These are phyloP conservation scores for Hedychridium roseum DNA, from an alignment of 2,888 invertebrate genomes.

Conservation along the genomic window DNA sequence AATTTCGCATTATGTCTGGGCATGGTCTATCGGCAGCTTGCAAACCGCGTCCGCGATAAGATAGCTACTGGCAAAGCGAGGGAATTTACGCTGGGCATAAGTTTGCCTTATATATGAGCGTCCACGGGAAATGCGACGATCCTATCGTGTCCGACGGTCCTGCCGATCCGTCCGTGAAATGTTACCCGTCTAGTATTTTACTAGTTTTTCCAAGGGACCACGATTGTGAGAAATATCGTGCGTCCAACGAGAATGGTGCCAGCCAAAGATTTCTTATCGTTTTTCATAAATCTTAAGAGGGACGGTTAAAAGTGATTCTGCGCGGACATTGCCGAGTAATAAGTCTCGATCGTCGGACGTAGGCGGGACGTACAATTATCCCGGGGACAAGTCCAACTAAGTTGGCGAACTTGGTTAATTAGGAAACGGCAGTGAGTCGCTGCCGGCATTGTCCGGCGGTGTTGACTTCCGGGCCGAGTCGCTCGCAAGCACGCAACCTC, in stretches of 20 bases:
- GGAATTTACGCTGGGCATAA: slow-evolving; percentile 61
- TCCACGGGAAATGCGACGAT: slow-evolving; percentile 63
- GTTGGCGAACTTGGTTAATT: slow-evolving; percentile 55
- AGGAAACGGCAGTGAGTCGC: slow-evolving; percentile 52
- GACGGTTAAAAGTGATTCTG: not conserved
- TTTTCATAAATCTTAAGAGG: not conserved
- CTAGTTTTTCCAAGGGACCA: slow-evolving; percentile 31
- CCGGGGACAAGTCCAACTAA: slow-evolving; percentile 42
- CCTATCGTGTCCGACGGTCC: slow-evolving; percentile 47
- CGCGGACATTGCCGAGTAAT: too few species aligned
- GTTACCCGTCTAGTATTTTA: slow-evolving; percentile 52
- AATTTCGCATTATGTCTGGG: slow-evolving; percentile 61
- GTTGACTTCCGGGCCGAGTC: slow-evolving; percentile 61
- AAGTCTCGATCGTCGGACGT: too few species aligned
- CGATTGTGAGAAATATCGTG: too few species aligned
- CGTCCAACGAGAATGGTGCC: too few species aligned
- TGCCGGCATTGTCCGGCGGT: slow-evolving; percentile 55
- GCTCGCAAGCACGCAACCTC: too few species aligned
- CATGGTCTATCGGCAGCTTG: slow-evolving; percentile 46
- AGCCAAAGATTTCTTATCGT: too few species aligned
- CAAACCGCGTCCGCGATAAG: slow-evolving; percentile 59
- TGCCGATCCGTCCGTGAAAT: slow-evolving; percentile 52
- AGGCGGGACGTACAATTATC: slow-evolving; percentile 24
- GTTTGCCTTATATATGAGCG: slow-evolving; percentile 61
- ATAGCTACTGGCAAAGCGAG: slow-evolving; percentile 50